phyloP scores from a whole-genome alignment of 2,888 invertebrate species.

The Diarsia rubi region DNA sequence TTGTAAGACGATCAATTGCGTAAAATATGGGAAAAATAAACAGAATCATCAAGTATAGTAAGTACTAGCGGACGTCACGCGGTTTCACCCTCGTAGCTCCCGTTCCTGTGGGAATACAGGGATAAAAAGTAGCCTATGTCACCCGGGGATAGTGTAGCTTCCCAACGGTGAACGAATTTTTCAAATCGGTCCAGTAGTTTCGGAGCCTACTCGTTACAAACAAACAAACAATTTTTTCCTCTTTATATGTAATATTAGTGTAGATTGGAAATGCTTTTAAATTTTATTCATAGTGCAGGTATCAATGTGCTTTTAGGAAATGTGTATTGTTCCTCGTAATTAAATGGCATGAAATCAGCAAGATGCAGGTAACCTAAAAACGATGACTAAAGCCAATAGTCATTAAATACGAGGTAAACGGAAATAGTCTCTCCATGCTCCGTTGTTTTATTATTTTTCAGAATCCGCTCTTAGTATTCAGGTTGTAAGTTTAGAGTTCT shows the following conservation, averaged over 20 bases:
- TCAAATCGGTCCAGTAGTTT: too few species aligned
- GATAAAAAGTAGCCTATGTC: too few species aligned
- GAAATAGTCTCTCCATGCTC: background rate
- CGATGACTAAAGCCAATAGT: background rate
- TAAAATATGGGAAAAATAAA: background rate
- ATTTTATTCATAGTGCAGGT: background rate
- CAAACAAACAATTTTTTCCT: too few species aligned
- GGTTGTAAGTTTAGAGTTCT: background rate
- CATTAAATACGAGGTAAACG: background rate
- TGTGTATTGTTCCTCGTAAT: too few species aligned
- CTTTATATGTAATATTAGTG: too few species aligned
- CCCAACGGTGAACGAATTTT: too few species aligned
- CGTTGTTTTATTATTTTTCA: background rate
- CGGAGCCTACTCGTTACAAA: too few species aligned
- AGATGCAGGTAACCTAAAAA: background rate
- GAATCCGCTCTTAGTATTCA: background rate
- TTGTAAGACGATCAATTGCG: background rate
- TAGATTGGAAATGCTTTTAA: background rate
- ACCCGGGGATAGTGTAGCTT: too few species aligned
- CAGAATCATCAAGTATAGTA: background rate
- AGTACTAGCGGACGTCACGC: too few species aligned
- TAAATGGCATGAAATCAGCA: background rate
- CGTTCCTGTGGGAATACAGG: too few species aligned
- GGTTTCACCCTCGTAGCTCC: too few species aligned
- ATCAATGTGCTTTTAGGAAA: conserved; percentile 1